A percentile compares a stretch with the other conserved stretches of the same genome.
phyloP scores from a whole-genome alignment of 2,888 invertebrate species.

The Mylabris sibirica region DNA sequence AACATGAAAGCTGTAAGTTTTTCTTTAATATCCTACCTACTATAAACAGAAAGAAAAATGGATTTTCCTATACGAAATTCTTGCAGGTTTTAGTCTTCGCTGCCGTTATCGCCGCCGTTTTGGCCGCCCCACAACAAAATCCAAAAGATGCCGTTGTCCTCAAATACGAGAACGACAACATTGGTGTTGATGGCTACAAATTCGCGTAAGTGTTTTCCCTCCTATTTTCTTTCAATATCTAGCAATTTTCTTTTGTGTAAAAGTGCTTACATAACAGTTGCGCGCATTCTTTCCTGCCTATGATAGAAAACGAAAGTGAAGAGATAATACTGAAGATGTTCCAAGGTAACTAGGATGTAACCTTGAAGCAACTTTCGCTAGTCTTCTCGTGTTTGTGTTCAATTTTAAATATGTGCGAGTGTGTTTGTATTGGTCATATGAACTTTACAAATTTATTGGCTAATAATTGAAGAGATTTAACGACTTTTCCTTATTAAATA shows the following conservation, averaged over 20 bases:
- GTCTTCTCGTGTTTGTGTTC: constrained; percentile 1
- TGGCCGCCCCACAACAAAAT: constrained; percentile 49
- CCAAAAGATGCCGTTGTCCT: constrained; percentile 47
- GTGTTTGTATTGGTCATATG: not conserved
- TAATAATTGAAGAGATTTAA: not conserved
- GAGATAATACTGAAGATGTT: constrained; percentile 45
- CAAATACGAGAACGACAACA: constrained; percentile 51
- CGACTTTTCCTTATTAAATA: not conserved
- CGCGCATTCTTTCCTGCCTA: not conserved
- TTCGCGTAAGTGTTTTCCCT: constrained; percentile 43
- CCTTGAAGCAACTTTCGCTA: constrained; percentile 45
- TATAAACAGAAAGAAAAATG: too few species aligned
- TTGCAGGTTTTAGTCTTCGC: constrained; percentile 46
- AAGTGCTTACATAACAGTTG: constrained; percentile 4
- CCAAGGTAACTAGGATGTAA: constrained; percentile 54
- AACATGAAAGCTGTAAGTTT: not conserved
- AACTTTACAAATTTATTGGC: not conserved
- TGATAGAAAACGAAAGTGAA: constrained; percentile 45
- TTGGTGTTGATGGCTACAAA: constrained; percentile 51
- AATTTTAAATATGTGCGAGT: not conserved
- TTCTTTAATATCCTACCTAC: not conserved
- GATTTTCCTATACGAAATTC: not conserved
- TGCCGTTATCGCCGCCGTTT: constrained; percentile 46
- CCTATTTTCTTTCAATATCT: not conserved
- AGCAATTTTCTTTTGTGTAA: not conserved